Base-by-base conservation (phyloP, 2,888 invertebrate species). In the Matsumyia berberina region DNA sequence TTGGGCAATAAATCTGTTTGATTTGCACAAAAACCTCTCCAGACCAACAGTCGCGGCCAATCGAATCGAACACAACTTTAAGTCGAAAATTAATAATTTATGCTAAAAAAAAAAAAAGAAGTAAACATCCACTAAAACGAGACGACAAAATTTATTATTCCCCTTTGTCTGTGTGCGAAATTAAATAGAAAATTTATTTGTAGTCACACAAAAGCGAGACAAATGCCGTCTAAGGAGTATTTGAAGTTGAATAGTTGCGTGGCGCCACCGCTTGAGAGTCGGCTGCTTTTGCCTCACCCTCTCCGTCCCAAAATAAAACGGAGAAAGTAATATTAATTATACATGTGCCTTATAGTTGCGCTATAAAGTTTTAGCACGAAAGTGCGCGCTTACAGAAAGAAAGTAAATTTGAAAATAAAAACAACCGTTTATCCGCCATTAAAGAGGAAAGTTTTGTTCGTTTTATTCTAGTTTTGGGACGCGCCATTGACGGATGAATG, bases 291-390 rank as follows among this genome's bases (percentile, higher is more conserved):
- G 6, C 8, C 8, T 62, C n/a, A n/a, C n/a, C n/a, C n/a, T n/a
- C n/a, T 31, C 11, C 4, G 4, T 24, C n/a, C 67, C n/a, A 15
- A 49, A n/a, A 64, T 29, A 15, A 53, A 66, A 17, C 31, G 29
- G 55, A 19, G 62, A 62, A 62, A 62, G 53, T 53, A 53, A 53
- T 73, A 44, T 64, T 64, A 74, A 55, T 64, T 64, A 64, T 29
- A 60, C 46, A 53, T 49, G 62, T 51, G 64, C 15, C 35, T 72
- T 72, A 60, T 12, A 37, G 46, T 29, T 49, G 29, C 9, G 58
- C 46, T 29, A 58, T 58, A 58, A 70, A 58, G 33, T 46, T 58
- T 24, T 24, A 57, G 35, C 69, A 44, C 55, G 31, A 46, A 31
- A 42, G 31, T 31, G 42, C 42, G 17, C 12, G 39, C 39, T 55